Evolutionary conservation across 2,888 invertebrate genomes (phyloP), one percentile per base, ranked within the genome.

Genomic region (Gari tellinella): DNA sequence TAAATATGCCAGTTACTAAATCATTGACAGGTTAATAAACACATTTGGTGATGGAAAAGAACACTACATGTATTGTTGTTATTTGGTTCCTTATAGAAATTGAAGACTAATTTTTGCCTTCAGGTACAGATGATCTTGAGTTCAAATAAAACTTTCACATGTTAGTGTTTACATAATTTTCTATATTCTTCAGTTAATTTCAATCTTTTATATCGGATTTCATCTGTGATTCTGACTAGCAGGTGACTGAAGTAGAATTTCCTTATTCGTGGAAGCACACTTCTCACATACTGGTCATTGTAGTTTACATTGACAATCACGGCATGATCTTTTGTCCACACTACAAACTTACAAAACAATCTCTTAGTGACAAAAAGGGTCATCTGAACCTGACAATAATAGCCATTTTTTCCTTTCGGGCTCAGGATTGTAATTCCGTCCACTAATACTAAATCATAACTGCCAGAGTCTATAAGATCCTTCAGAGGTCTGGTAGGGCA

Each of bases 351-450:
- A 25, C 66, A 66, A 14, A 43, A 2, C 12, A 7, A 10, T 31
- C 53, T 31, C 7, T 57, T 37, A 5, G 62, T 55, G 37, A 55
- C 55, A 23, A 17, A 69, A 43, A 57, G 52, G 31, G 62, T 26
- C 21, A 62, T 49, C 25, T 68, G 61, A 0, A 68, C 61, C 23
- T 67, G 58, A n/a, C n/a, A n/a, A n/a, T n/a, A n/a, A n/a, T n/a
- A n/a, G 0, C 65, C 57, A 49, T 66, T 67, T 53, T 17, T 67
- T 1, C 67, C 67, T 17, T 60, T 67, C 17, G 52, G 60, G 19
- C 53, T 61, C 1, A 60, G 15, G 19, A 15, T 1, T 14, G 48
- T 15, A 15, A 23, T 17, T 7, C 31, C 31, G n/a, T 51, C n/a
- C 10, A 25, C 31, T 17, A 37, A 37, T 7, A 17, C 15, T 37